Evolutionary conservation across 2,888 invertebrate genomes (phyloP), one percentile per base, ranked within the genome.

Genomic region (Nesidiocoris tenuis): DNA sequence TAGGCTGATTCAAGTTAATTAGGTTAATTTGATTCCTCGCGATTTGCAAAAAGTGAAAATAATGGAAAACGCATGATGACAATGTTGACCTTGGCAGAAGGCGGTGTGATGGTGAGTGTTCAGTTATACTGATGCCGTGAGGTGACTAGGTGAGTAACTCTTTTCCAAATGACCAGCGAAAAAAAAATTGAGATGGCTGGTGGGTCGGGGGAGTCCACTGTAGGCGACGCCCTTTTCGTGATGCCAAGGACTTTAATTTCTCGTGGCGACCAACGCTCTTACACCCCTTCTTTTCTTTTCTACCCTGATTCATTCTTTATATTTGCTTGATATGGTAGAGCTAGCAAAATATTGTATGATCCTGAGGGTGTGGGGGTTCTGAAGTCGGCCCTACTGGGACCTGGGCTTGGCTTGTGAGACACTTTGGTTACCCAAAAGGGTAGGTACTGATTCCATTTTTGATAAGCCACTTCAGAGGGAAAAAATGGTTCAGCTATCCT

Each of bases 211-310:
- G n/a, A n/a, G n/a, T n/a, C n/a, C n/a, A n/a, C n/a, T n/a, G n/a
- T n/a, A n/a, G 70, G 57, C 70, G 57, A 54, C 70, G 70, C 70
- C 70, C 61, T 59, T 70, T 70, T 70, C 70, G 70, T 70, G 70
- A 57, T 59, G 24, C 61, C 70, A 70, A 70, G 70, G 70, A 70
- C 70, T 70, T 70, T 70, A 70, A 70, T 70, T 70, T 70, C 70
- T 59, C 70, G 59, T 25, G 18, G 59, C 39, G 39, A 12, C 39
- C 39, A 39, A 39, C 39, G 39, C 39, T 39, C 39, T 7, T n/a
- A n/a, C n/a, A n/a, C n/a, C n/a, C 39, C 39, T 12, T 3, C 39
- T 7, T 39, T 39, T 39, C 39, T 39, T 39, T 39, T 39, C 12
- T 12, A 12, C 39, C 12, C 12, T 39, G 39, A 39, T 39, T 39